Percentiles rank a stretch among this genome's conserved stretches.
Evolutionary conservation across 53 echinoderm and acorn worm genomes (phyloP).

Genomic region (Glandiceps talaboti): DNA sequence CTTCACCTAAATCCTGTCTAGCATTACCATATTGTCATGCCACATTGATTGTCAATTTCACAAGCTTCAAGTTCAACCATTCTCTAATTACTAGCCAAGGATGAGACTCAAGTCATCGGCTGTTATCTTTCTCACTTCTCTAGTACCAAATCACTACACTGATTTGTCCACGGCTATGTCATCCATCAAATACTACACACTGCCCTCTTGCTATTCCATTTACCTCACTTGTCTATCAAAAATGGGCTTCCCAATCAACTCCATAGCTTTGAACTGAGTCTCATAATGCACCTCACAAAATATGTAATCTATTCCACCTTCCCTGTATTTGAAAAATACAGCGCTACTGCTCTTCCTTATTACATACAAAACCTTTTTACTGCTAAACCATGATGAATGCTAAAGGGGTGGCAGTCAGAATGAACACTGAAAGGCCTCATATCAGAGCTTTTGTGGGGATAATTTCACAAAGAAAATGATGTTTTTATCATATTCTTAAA

Average conservation of each 20-base stretch:
- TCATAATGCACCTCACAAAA: neutral
- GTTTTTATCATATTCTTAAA: neutral
- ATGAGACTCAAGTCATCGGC: too few relatives aligned
- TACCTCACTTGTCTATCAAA: neutral
- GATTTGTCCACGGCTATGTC: too few relatives aligned
- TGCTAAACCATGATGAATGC: neutral
- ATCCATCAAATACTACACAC: too few relatives aligned
- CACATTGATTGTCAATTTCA: too few relatives aligned
- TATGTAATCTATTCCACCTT: neutral
- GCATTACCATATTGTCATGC: too few relatives aligned
- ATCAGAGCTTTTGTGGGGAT: neutral
- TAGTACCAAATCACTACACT: too few relatives aligned
- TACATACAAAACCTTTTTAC: neutral
- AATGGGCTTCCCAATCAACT: neutral
- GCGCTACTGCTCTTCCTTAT: neutral
- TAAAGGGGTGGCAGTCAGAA: neutral
- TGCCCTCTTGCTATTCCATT: too few relatives aligned
- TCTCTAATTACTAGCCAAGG: too few relatives aligned
- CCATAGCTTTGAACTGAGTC: neutral
- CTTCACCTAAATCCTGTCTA: too few relatives aligned
- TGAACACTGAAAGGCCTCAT: neutral
- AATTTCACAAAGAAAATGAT: neutral
- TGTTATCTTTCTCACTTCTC: too few relatives aligned
- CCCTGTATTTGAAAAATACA: neutral
- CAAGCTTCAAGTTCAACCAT: too few relatives aligned